These are phyloP conservation scores for Steinernema carpocapsae DNA, from an alignment of 2,888 invertebrate genomes.

Conservation along the genomic window DNA sequence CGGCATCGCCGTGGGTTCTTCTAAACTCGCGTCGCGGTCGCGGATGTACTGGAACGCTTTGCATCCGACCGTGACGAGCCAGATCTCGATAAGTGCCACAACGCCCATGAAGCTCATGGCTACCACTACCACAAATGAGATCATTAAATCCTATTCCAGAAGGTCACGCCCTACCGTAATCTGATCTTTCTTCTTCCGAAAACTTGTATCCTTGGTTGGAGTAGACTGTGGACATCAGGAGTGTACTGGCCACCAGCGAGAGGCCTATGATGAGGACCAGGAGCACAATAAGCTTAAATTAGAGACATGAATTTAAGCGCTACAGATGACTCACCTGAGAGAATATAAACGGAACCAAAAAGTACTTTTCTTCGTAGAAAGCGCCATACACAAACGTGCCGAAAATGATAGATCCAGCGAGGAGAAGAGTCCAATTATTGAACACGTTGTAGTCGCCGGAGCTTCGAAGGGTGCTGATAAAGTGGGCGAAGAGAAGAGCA, in stretches of 20 bases:
- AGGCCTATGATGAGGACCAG: constrained; percentile 11
- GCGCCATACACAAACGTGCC: constrained; percentile 22
- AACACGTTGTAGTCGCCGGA: constrained; percentile 14
- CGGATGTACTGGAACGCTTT: constrained; percentile 34
- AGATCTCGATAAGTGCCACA: constrained; percentile 15
- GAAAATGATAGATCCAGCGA: constrained; percentile 21
- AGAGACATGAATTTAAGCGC: not conserved
- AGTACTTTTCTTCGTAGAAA: constrained; percentile 32
- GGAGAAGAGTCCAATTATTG: constrained; percentile 26
- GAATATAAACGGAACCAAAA: constrained; percentile 22
- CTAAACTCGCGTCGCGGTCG: constrained; percentile 31
- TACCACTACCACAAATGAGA: not conserved
- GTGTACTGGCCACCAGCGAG: constrained; percentile 11
- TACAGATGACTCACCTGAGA: not conserved
- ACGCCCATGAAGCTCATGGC: constrained; percentile 30
- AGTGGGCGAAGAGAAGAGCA: constrained; percentile 28
- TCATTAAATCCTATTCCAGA: not conserved
- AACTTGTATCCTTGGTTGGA: constrained; percentile 28
- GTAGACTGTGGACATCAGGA: constrained; percentile 24
- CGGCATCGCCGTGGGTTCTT: constrained; percentile 33
- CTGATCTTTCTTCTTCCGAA: constrained; percentile 17
- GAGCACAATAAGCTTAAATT: not conserved
- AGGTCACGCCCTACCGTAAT: constrained; percentile 7
- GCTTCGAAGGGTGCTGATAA: constrained; percentile 17
- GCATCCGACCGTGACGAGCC: constrained; percentile 24